Conservation (phyloP, 30 jellyfish, hydroid and myxozoan genomes). For the Turritopsis rubra region DNA sequence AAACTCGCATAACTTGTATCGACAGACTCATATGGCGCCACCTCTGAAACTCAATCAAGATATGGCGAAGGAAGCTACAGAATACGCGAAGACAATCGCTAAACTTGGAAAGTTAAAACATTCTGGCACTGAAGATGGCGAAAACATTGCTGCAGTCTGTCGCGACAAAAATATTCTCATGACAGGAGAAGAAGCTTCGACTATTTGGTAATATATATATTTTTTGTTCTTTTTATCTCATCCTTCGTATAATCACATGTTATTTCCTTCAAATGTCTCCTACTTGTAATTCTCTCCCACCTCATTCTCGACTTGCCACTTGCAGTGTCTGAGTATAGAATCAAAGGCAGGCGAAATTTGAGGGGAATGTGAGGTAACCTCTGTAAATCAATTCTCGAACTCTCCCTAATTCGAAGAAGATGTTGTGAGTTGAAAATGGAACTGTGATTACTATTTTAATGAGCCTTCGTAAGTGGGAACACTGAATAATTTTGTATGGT, state of each 20-base stretch:
- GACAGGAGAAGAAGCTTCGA: conserved; percentile 91
- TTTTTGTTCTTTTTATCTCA: not conserved
- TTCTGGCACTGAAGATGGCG: conserved; percentile 93
- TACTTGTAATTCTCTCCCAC: too few species aligned
- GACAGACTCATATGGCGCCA: conserved; percentile 62
- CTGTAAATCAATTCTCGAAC: too few species aligned
- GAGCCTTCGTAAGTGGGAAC: too few species aligned
- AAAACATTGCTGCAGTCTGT: conserved; percentile 91
- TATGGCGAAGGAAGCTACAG: conserved; percentile 84
- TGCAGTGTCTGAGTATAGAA: too few species aligned
- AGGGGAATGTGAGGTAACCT: too few species aligned
- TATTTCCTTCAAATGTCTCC: too few species aligned
- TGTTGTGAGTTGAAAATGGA: too few species aligned
- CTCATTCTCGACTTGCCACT: too few species aligned
- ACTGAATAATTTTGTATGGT: too few species aligned
- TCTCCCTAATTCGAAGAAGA: too few species aligned
- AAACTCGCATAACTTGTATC: conserved; percentile 73
- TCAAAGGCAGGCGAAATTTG: too few species aligned
- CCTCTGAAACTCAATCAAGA: conserved; percentile 48
- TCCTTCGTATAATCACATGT: not conserved
- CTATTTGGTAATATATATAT: conserved; percentile 50
- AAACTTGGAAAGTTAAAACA: conserved; percentile 69
- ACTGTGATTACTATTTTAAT: too few species aligned
- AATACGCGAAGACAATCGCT: conserved; percentile 82
- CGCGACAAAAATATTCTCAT: conserved; percentile 47